Evolutionary conservation across 2,113 vertebrate genomes (phyloP).

Genomic region (Cranoglanis bouderius): DNA sequence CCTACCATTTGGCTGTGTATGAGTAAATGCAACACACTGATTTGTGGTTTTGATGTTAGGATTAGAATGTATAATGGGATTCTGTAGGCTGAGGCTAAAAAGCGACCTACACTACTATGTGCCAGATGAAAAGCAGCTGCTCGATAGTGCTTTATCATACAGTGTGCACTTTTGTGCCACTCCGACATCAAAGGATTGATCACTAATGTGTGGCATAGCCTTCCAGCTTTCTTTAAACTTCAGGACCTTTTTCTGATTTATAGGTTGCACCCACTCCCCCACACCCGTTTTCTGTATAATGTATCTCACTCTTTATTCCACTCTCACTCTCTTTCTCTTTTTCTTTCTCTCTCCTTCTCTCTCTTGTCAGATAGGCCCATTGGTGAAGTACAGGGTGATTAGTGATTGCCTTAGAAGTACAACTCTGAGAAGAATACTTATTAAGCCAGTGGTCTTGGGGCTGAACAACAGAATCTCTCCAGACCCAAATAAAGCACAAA

Average conservation of each 20-base stretch:
- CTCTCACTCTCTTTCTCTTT: background rate
- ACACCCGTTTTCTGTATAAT: constrained; percentile 22
- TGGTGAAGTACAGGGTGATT: constrained; percentile 40
- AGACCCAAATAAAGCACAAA: constrained; percentile 1
- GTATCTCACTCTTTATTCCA: constrained; percentile 7
- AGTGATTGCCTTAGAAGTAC: constrained; percentile 37
- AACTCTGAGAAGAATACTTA: constrained; percentile 40
- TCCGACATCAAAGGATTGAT: constrained; percentile 7
- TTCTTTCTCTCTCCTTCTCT: background rate
- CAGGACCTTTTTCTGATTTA: constrained; percentile 35
- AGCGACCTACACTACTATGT: background rate
- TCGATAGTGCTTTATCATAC: constrained; percentile 5
- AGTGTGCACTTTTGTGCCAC: background rate
- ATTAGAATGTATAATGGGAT: constrained; percentile 3
- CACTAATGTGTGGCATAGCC: constrained; percentile 3
- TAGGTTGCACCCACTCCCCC: background rate
- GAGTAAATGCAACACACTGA: background rate
- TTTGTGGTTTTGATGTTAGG: constrained; percentile 6
- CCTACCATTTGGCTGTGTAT: constrained; percentile 2
- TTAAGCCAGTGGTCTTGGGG: constrained; percentile 30
- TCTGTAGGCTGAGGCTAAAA: background rate
- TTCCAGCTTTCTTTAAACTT: constrained; percentile 22
- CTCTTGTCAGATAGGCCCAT: constrained; percentile 22
- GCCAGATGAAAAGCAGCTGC: background rate
- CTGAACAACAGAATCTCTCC: constrained; percentile 28